These are phyloP conservation scores for Albula glossodonta DNA, from an alignment of 2,113 vertebrate genomes.

Conservation along the genomic window DNA sequence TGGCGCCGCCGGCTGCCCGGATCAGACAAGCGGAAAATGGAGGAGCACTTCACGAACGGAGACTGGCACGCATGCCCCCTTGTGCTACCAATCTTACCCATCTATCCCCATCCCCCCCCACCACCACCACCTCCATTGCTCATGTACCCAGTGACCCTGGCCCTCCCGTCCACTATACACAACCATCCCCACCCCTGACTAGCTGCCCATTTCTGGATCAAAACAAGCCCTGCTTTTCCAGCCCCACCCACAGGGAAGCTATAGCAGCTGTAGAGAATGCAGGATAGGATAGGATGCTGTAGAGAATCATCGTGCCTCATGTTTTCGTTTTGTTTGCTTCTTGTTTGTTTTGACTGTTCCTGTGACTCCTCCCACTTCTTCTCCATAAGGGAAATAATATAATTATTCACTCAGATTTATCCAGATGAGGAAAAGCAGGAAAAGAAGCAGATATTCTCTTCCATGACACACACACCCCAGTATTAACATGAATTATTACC, in stretches of 20 bases:
- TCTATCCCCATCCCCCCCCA: background rate
- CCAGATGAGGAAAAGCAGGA: background rate
- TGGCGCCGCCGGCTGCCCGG: conserved; percentile 38
- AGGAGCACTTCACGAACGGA: conserved; percentile 63
- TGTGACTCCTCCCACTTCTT: background rate
- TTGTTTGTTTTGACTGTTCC: background rate
- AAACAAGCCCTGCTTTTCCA: background rate
- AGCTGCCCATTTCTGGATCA: background rate
- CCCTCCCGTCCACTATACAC: background rate
- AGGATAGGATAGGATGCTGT: too few relatives aligned
- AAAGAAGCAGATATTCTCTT: background rate
- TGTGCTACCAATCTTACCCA: conserved; percentile 26
- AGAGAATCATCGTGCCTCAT: background rate
- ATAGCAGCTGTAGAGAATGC: background rate
- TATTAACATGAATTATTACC: background rate
- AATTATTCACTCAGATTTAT: background rate
- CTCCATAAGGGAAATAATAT: background rate
- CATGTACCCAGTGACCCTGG: background rate
- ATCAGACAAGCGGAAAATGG: conserved; percentile 71
- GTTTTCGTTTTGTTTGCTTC: background rate
- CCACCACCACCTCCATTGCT: background rate
- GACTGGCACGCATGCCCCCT: conserved; percentile 60
- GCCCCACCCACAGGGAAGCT: background rate
- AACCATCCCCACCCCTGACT: background rate
- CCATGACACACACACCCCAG: background rate